Evolutionary conservation across 2,113 vertebrate species (phyloP).

Genomic region (Agapornis roseicollis): DNA sequence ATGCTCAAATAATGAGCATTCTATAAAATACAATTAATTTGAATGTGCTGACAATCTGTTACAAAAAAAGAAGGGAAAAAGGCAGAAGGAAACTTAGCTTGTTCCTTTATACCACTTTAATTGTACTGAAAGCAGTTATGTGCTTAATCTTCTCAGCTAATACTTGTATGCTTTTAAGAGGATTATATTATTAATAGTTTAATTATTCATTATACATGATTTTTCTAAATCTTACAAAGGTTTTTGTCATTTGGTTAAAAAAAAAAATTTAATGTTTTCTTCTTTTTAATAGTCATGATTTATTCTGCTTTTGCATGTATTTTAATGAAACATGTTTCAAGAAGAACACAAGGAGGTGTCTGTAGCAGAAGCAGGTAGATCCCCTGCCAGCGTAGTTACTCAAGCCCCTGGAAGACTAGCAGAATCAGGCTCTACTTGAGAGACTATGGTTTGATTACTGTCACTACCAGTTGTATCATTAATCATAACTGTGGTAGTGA

Average conservation of each 20-base stretch:
- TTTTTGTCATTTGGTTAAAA: not conserved
- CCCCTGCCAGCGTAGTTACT: slow-evolving; percentile 41
- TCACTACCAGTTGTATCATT: slow-evolving; percentile 59
- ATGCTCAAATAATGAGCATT: slow-evolving; percentile 13
- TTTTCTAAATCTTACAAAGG: slow-evolving; percentile 60
- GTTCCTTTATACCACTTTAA: slow-evolving; percentile 38
- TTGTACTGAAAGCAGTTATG: slow-evolving; percentile 62
- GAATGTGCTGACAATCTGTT: slow-evolving; percentile 48
- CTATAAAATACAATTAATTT: slow-evolving; percentile 63
- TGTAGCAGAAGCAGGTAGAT: slow-evolving; percentile 34
- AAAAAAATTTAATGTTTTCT: slow-evolving; percentile 57
- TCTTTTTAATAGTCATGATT: slow-evolving; percentile 35
- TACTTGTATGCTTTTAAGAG: slow-evolving; percentile 70
- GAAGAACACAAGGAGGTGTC: slow-evolving; percentile 40
- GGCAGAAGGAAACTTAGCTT: not conserved
- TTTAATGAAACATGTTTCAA: slow-evolving; percentile 14
- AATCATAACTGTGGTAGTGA: slow-evolving; percentile 68
- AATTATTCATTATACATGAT: slow-evolving; percentile 71
- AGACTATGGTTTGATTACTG: slow-evolving; percentile 59
- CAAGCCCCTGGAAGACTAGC: not conserved
- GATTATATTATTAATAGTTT: slow-evolving; percentile 75
- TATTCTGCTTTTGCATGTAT: not conserved
- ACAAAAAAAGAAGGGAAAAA: slow-evolving; percentile 1
- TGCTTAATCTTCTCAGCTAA: slow-evolving; percentile 64
- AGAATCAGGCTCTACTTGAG: slow-evolving; percentile 13